Evolutionary conservation across 2,113 vertebrate species (phyloP).

Genomic region (Oxyruncus cristatus): DNA sequence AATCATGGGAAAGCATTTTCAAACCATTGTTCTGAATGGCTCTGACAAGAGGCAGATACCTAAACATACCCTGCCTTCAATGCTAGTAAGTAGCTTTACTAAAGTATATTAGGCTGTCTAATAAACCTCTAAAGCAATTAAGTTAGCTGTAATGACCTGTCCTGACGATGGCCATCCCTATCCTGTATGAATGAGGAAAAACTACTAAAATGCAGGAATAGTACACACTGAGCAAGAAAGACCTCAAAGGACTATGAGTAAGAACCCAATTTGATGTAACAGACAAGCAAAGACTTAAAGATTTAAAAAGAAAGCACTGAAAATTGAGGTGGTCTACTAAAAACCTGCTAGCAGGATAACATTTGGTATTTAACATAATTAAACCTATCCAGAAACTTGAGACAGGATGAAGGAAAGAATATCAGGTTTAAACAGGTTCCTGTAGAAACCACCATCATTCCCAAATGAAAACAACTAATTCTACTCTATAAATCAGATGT

Average conservation of each 20-base stretch:
- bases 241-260: background rate
- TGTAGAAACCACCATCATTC: background rate
- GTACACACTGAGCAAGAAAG: background rate
- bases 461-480: background rate
- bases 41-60: background rate
- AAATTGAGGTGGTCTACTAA: background rate
- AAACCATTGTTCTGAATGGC: background rate
- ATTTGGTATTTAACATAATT: background rate
- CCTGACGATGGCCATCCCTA: background rate
- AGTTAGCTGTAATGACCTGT: background rate
- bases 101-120: background rate
- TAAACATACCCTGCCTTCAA: background rate
- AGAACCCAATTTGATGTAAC: background rate
- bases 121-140: background rate
- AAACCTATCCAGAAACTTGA: background rate
- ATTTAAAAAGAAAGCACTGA: background rate
- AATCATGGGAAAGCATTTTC: background rate
- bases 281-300: background rate
- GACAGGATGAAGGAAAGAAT: background rate
- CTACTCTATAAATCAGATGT: background rate
- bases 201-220: background rate
- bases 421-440: background rate
- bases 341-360: background rate
- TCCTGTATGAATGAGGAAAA: background rate
- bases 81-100: background rate